These are phyloP conservation scores for Paramacrobiotus metropolitanus DNA, from an alignment of 1,140 invertebrate species.

Conservation along the genomic window DNA sequence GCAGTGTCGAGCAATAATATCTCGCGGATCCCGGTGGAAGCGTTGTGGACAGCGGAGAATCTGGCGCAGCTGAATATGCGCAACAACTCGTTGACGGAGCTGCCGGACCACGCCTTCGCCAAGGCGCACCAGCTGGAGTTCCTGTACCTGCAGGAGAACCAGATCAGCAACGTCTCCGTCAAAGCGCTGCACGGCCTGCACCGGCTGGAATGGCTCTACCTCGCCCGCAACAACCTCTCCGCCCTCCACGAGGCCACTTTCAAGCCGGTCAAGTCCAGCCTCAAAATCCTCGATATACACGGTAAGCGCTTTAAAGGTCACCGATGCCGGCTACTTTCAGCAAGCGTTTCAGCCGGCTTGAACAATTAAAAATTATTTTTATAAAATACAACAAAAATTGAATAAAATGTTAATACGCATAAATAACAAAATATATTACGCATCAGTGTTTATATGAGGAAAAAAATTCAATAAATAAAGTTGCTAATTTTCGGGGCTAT, in stretches of 20 bases:
- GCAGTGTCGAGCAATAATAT: neutral
- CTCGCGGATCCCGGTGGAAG: neutral
- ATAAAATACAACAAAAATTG: neutral
- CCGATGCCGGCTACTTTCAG: neutral
- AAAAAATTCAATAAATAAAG: too few species aligned
- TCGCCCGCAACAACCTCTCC: constrained; percentile 60
- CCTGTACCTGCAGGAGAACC: neutral
- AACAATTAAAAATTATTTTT: neutral
- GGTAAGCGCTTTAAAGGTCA: constrained; percentile 30
- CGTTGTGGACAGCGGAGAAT: neutral
- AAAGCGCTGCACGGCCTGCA: constrained; percentile 61
- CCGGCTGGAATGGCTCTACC: constrained; percentile 56
- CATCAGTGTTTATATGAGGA: too few species aligned
- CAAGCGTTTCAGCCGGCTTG: neutral
- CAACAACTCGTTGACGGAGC: neutral
- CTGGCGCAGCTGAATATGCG: neutral
- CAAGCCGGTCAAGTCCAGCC: constrained; percentile 56
- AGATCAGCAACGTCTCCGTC: constrained; percentile 16
- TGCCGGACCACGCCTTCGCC: neutral
- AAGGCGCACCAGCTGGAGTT: neutral
- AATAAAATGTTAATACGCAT: neutral
- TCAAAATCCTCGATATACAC: constrained; percentile 57
- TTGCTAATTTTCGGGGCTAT: too few species aligned
- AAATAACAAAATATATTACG: too few species aligned
- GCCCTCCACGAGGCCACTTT: constrained; percentile 62